These are phyloP conservation scores for Oryzias javanicus DNA, from an alignment of 2,113 vertebrate genomes.

Conservation along the genomic window DNA sequence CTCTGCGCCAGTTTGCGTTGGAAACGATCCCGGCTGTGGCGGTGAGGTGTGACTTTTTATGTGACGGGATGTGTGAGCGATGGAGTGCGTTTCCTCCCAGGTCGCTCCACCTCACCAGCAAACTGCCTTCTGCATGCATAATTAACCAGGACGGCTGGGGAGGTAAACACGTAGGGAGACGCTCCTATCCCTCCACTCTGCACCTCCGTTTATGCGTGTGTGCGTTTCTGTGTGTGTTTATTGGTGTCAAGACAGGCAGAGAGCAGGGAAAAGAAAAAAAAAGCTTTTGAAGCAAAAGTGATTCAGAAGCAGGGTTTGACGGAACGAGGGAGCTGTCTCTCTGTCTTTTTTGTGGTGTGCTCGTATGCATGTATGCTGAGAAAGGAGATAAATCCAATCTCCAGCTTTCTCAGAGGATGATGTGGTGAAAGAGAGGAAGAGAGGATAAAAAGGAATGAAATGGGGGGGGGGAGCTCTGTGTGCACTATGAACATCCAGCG, in stretches of 20 bases:
- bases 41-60: constrained; percentile 39
- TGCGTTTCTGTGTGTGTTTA: constrained; percentile 32
- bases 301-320: constrained; percentile 45
- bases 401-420: constrained; percentile 71
- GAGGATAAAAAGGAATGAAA: constrained; percentile 61
- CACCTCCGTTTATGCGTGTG: constrained; percentile 25
- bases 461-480: constrained; percentile 53
- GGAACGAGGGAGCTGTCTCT: constrained; percentile 45
- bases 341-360: constrained; percentile 12
- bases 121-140: constrained; percentile 73
- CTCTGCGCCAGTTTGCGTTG: constrained; percentile 18
- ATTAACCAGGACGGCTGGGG: constrained; percentile 68
- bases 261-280: constrained; percentile 35
- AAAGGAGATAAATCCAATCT: constrained; percentile 71
- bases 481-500: constrained; percentile 67
- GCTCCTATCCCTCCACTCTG: constrained; percentile 47
- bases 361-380: constrained; percentile 14
- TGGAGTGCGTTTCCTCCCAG: constrained; percentile 48
- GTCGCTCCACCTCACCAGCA: constrained; percentile 57
- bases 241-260: constrained; percentile 52
- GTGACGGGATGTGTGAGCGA: constrained; percentile 6
- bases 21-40: constrained; percentile 38
- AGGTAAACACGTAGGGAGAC: constrained; percentile 68
- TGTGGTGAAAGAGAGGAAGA: constrained; percentile 69
- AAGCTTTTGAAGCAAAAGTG: constrained; percentile 44